phyloP scores from a whole-genome alignment of 1,140 invertebrate genomes.

The Notospermus geniculatus region DNA sequence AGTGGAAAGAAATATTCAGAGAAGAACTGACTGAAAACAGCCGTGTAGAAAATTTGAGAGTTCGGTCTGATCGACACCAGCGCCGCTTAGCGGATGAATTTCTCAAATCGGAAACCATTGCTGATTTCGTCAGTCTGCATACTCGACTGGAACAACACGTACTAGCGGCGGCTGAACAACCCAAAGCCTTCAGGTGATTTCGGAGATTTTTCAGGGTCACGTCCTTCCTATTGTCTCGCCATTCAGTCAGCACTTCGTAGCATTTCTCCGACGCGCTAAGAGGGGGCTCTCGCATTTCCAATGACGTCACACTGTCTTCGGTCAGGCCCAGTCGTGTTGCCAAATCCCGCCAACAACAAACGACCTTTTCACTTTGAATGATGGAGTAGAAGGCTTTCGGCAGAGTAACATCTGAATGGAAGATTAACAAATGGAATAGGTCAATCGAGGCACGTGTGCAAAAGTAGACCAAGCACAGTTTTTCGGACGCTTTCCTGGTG shows the following conservation, averaged over 20 bases:
- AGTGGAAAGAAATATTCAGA: no score
- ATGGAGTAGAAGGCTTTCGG: not conserved
- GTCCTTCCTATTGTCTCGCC: not conserved
- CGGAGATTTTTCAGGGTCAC: no score
- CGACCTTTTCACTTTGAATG: slow-evolving; percentile 7
- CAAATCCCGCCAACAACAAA: not conserved
- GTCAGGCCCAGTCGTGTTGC: not conserved
- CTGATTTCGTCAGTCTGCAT: no score
- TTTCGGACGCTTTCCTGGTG: no score
- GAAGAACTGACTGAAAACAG: no score
- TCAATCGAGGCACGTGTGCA: not conserved
- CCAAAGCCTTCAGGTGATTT: no score
- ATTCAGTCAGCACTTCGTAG: slow-evolving; percentile 1
- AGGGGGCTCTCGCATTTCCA: not conserved
- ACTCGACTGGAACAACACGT: no score
- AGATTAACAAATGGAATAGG: not conserved
- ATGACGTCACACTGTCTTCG: not conserved
- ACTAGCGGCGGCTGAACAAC: no score
- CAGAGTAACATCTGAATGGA: slow-evolving; percentile 3
- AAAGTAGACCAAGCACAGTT: not conserved
- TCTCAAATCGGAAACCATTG: no score
- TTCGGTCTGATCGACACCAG: no score
- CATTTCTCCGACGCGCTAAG: slow-evolving; percentile 2
- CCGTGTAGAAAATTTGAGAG: no score
- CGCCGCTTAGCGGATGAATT: no score